A percentile compares a stretch with the other conserved stretches of the same genome.
Conservation (phyloP, 2,888 invertebrate genomes). For the Morpho deidamia region DNA sequence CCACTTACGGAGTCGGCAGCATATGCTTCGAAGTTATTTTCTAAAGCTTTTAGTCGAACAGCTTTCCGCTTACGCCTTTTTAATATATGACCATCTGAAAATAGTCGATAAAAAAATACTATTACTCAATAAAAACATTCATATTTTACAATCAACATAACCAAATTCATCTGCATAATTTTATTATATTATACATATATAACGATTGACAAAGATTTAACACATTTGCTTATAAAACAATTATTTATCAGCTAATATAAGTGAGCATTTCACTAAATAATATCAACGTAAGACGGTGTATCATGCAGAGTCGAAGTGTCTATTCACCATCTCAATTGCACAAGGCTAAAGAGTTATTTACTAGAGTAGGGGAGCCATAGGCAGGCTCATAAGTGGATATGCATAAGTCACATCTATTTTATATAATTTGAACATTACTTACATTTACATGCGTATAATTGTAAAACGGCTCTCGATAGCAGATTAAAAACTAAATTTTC, state of each 20-base stretch:
- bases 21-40: slow-evolving; percentile 50
- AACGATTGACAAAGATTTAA: not conserved
- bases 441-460: slow-evolving; percentile 79
- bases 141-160: too few relatives aligned
- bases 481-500: slow-evolving; percentile 73
- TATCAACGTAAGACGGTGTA: too few relatives aligned
- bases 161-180: not conserved
- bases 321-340: too few relatives aligned
- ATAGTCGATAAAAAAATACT: not conserved
- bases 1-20: slow-evolving; percentile 43
- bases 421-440: slow-evolving; percentile 34
- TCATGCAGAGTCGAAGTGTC: too few relatives aligned
- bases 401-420: not conserved
- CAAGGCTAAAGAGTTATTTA: too few relatives aligned
- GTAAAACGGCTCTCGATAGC: slow-evolving; percentile 80
- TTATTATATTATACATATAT: not conserved
- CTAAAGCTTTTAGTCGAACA: slow-evolving; percentile 43
- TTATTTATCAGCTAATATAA: too few relatives aligned
- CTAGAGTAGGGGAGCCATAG: too few relatives aligned
- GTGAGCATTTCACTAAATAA: too few relatives aligned
- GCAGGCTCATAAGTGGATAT: too few relatives aligned
- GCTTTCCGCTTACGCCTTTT: slow-evolving; percentile 65
- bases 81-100: slow-evolving; percentile 68
- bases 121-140: too few relatives aligned
- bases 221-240: too few relatives aligned